These are phyloP conservation scores for Collichthys lucidus DNA, from an alignment of 2,113 vertebrate species.

Conservation along the genomic window DNA sequence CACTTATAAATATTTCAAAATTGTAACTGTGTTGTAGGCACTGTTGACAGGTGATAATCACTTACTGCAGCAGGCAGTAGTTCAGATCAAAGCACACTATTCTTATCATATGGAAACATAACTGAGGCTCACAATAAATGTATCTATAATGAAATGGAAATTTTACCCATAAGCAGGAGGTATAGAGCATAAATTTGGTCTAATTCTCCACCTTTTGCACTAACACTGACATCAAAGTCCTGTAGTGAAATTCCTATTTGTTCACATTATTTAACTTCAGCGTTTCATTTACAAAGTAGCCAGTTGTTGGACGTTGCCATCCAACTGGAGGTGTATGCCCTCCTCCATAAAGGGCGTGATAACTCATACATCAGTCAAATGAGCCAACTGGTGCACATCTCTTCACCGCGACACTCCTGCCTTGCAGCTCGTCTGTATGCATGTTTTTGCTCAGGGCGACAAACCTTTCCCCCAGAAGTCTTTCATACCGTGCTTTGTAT, in stretches of 20 bases:
- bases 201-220: not conserved
- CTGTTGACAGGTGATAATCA: too few relatives aligned
- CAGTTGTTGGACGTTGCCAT: not conserved
- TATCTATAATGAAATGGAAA: not conserved
- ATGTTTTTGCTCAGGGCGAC: constrained; percentile 51
- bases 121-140: not conserved
- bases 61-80: not conserved
- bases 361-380: constrained; percentile 33
- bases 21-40: not conserved
- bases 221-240: not conserved
- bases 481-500: constrained; percentile 55
- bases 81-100: not conserved
- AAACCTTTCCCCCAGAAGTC: constrained; percentile 56
- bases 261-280: not conserved
- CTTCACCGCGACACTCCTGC: constrained; percentile 29
- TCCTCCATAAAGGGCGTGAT: not conserved
- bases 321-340: constrained; percentile 1
- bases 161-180: not conserved
- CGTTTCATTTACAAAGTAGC: constrained; percentile 5
- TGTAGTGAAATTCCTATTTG: not conserved
- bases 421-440: constrained; percentile 34
- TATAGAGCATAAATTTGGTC: not conserved
- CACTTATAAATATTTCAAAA: not conserved
- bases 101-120: constrained; percentile 6
- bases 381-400: constrained; percentile 14